These are phyloP conservation scores for Alaudala cheleensis DNA, from an alignment of 2,113 vertebrate species.

Conservation along the genomic window DNA sequence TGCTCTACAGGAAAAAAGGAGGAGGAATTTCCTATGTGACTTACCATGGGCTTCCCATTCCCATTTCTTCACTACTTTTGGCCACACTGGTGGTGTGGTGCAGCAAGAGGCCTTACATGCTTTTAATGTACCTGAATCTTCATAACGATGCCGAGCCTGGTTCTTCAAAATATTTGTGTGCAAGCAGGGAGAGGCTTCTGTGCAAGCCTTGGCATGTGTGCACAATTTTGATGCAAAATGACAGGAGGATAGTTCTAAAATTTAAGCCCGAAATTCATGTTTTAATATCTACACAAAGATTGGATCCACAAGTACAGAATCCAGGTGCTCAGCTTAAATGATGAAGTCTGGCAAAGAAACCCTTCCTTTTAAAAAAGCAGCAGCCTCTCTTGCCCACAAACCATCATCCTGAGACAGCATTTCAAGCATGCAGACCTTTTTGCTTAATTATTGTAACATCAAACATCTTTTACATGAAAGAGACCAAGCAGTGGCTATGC, in stretches of 20 bases:
- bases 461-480: conserved; percentile 51
- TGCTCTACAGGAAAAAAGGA: neutral
- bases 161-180: neutral
- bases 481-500: conserved; percentile 56
- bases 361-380: neutral
- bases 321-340: neutral
- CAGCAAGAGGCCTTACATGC: neutral
- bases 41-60: neutral
- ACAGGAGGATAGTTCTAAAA: neutral
- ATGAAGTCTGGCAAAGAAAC: neutral
- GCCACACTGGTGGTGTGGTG: neutral
- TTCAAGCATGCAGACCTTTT: conserved; percentile 28
- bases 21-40: neutral
- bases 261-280: neutral
- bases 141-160: neutral
- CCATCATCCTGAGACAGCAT: neutral
- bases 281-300: neutral
- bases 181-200: neutral
- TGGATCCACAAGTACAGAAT: neutral
- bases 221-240: neutral
- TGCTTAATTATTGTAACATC: conserved; percentile 61
- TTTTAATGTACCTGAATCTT: neutral
- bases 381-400: conserved; percentile 26
- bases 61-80: neutral
- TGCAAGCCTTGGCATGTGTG: neutral